Conservation (phyloP, 2,113 vertebrate genomes). For the Lycaon pictus region DNA sequence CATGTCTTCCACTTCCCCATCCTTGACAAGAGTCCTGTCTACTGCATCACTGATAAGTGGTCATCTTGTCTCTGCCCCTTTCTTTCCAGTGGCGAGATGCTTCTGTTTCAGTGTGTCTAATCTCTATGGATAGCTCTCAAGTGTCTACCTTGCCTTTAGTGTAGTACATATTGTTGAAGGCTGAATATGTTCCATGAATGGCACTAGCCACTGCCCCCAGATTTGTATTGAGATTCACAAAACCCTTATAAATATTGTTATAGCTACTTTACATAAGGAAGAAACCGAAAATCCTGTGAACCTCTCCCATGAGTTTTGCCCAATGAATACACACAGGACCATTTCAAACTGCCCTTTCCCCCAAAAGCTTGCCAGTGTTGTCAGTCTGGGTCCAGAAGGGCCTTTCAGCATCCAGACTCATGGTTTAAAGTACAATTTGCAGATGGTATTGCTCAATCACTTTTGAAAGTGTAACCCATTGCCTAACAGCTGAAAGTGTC, state of each 20-base stretch:
- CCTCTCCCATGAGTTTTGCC: not conserved
- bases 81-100: not conserved
- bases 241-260: not conserved
- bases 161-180: not conserved
- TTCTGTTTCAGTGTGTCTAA: not conserved
- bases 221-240: constrained; percentile 21
- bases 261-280: not conserved
- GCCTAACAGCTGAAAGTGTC: constrained; percentile 46
- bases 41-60: not conserved
- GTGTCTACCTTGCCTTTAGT: not conserved
- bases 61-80: not conserved
- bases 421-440: constrained; percentile 12
- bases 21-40: not conserved
- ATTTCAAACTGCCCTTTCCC: not conserved
- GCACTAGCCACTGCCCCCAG: not conserved
- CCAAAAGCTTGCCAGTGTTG: not conserved
- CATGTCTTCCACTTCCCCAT: not conserved
- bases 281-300: not conserved
- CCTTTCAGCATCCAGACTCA: not conserved
- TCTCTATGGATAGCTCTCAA: not conserved
- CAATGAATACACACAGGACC: not conserved
- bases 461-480: constrained; percentile 54
- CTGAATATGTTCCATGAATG: not conserved
- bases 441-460: constrained; percentile 60
- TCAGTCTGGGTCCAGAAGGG: not conserved